Evolutionary conservation across 2,888 invertebrate genomes (phyloP), one percentile per base, ranked within the genome.

Genomic region (Epiblema foenella): DNA sequence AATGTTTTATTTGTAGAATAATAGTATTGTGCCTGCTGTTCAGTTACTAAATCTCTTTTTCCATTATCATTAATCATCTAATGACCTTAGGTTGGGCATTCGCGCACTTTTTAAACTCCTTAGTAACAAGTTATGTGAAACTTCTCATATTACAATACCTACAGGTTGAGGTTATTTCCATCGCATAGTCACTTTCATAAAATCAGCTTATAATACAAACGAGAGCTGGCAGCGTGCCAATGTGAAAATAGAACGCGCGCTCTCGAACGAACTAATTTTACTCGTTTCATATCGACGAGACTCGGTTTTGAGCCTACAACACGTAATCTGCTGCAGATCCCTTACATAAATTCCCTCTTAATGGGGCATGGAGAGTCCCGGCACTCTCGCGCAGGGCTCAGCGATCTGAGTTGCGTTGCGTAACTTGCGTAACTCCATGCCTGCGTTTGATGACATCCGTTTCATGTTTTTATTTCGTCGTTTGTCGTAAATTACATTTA

Each of bases 151-250:
- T 93, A 91, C 93, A 91, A 83, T 88, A 64, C 64, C 52, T 64
- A 90, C 87, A 90, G 90, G 90, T 91, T 90, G 87, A 84, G 90
- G 92, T 91, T 93, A 93, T 93, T 93, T 93, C 90, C 87, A 93
- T 91, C 93, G 84, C 86, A 88, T 89, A 90, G 89, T 90, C 90
- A 89, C 90, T 93, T 93, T 93, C 93, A 93, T 93, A 93, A 93
- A 93, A 93, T 93, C 93, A 89, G 91, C 91, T 93, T 93, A 93
- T 93, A 93, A 91, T 93, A 93, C 93, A 93, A 93, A 93, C 93
- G 90, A 90, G 88, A 87, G 88, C 88, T 93, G 93, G 93, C 93
- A 89, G 76, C 78, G 74, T 88, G 93, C 93, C 93, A 93, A 85
- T 73, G 69, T 85, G 77, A 86, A 93, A 93, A 93, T 93, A 93